phyloP scores from a whole-genome alignment of 2,888 invertebrate genomes.

The Leptopilina myrica region DNA sequence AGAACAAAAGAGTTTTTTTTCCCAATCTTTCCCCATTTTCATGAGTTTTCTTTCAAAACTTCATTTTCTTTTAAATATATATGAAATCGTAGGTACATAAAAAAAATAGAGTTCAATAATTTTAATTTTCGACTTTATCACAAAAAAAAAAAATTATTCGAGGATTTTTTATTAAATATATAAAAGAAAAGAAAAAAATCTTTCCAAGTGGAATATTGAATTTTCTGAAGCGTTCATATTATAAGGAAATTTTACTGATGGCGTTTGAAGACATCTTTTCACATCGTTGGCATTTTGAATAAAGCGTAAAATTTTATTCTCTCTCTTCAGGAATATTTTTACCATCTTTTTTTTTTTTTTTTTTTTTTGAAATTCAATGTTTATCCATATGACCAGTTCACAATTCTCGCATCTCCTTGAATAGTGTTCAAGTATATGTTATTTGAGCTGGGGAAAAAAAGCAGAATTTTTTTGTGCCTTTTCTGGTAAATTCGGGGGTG shows the following conservation, averaged over 20 bases:
- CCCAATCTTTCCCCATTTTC: slow-evolving; percentile 2
- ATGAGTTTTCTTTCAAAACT: not conserved
- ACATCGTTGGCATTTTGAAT: slow-evolving; percentile 24
- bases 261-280: slow-evolving; percentile 3
- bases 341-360: not conserved
- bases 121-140: too few relatives aligned
- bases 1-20: not conserved
- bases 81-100: not conserved
- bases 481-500: too few relatives aligned
- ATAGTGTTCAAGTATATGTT: not conserved
- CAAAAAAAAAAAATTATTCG: not conserved
- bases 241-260: not conserved
- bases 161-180: not conserved
- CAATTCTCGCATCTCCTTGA: slow-evolving; percentile 4
- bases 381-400: slow-evolving; percentile 16
- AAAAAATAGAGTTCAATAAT: not conserved
- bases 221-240: not conserved
- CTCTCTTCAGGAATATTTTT: not conserved
- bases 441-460: not conserved
- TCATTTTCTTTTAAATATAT: not conserved
- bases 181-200: too few relatives aligned
- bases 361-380: slow-evolving; percentile 12
- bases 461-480: not conserved
- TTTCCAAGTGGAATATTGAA: not conserved
- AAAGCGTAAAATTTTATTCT: slow-evolving; percentile 27